Percentiles rank a stretch among this genome's conserved stretches.
Conservation (phyloP, 2,888 invertebrate species). For the Mycalesis mineus region DNA sequence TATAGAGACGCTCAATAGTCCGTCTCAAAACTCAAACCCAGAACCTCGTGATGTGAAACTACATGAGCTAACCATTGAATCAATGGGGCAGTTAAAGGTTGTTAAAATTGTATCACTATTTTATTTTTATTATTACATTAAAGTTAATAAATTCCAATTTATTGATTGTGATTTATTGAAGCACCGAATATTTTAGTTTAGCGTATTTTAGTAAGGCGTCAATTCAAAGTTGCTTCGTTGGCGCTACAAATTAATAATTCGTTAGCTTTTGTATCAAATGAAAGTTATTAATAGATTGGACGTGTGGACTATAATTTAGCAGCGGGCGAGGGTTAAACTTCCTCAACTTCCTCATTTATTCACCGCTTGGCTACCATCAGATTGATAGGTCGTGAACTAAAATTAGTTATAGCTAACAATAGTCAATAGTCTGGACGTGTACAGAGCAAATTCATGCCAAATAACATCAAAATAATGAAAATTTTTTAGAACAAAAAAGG, state of each 20-base stretch:
- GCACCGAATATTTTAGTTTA: not conserved
- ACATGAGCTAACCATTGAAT: too few relatives aligned
- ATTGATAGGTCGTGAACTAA: slow-evolving; percentile 21
- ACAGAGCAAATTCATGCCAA: too few relatives aligned
- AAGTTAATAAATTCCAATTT: not conserved
- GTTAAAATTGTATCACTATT: too few relatives aligned
- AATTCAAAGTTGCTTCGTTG: not conserved
- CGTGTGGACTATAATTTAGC: slow-evolving; percentile 28
- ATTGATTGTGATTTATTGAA: too few relatives aligned
- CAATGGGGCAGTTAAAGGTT: too few relatives aligned
- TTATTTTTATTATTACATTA: too few relatives aligned
- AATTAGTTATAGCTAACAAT: slow-evolving; percentile 18
- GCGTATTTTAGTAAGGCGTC: not conserved
- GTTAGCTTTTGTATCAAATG: slow-evolving; percentile 15
- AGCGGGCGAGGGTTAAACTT: slow-evolving; percentile 27
- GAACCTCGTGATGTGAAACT: too few relatives aligned
- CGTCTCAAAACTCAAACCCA: too few relatives aligned
- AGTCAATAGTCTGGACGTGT: slow-evolving; percentile 1
- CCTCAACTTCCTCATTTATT: slow-evolving; percentile 33
- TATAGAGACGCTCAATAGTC: too few relatives aligned
- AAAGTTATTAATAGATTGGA: slow-evolving; percentile 31
- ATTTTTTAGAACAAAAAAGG: too few relatives aligned
- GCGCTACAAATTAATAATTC: slow-evolving; percentile 23
- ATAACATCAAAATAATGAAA: too few relatives aligned
- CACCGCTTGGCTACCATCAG: slow-evolving; percentile 23